These are phyloP conservation scores for Platerodrilus igneus DNA, from an alignment of 2,888 invertebrate genomes.

Conservation along the genomic window DNA sequence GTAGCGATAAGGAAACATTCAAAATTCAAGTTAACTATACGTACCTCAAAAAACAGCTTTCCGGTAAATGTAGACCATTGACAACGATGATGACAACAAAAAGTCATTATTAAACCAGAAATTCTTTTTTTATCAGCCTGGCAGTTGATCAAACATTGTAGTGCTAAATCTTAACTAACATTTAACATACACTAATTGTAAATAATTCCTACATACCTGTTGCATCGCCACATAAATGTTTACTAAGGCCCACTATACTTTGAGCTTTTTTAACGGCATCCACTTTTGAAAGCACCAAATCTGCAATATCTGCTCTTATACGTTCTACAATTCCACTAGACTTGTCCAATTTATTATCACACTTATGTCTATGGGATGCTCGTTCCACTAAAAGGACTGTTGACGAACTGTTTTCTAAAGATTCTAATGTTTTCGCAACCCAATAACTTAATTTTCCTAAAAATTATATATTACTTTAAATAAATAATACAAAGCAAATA, in stretches of 20 bases:
- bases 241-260: constrained; percentile 70
- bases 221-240: constrained; percentile 86
- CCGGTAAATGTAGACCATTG: constrained; percentile 67
- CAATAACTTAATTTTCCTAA: constrained; percentile 75
- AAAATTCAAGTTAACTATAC: too few relatives aligned
- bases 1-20: too few relatives aligned
- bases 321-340: constrained; percentile 24
- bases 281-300: constrained; percentile 62
- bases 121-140: constrained; percentile 44
- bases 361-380: constrained; percentile 76
- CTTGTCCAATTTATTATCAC: constrained; percentile 60
- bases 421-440: constrained; percentile 60
- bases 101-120: constrained; percentile 67
- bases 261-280: constrained; percentile 48
- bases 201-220: constrained; percentile 57
- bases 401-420: constrained; percentile 41
- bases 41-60: constrained; percentile 55
- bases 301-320: constrained; percentile 71
- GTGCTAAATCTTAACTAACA: constrained; percentile 59
- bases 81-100: constrained; percentile 90
- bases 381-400: constrained; percentile 73
- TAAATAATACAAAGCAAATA: constrained; percentile 5
- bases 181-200: constrained; percentile 1
- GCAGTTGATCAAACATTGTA: constrained; percentile 60
- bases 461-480: constrained; percentile 16